Base-by-base conservation (phyloP, 2,113 vertebrate species). In the Tichodroma muraria region DNA sequence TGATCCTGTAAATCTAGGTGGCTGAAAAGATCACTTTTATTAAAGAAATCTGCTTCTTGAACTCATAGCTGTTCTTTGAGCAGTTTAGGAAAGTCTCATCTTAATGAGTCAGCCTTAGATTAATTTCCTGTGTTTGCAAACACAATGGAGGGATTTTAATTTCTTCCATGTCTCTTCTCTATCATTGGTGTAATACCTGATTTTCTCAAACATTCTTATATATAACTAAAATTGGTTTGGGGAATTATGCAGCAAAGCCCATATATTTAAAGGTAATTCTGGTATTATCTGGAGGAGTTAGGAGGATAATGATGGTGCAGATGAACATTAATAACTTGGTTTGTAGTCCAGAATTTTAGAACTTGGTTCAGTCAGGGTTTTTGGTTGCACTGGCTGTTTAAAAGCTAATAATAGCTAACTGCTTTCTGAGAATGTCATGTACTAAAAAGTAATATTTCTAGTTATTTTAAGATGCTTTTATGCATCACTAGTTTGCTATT, bases 71-170 rank as follows among this genome's bases (percentile, higher is more conserved):
- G 52, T 15, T 88, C 30, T 91, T 87, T 47, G 59, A 88, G 64
- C 11, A 68, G 31, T 90, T 94, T 53, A 84, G 80, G 53, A 72
- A 88, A 84, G 28, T 61, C 42, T 94, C 9, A 14, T 90, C 61
- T 57, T 86, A 90, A 78, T 96, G 93, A 96, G 88, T 95, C 88
- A 95, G 80, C 91, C 88, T 91, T 94, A 71, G 71, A 83, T 91
- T 94, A 31, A 75, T 91, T 95, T 95, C 95, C 94, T 95, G 82
- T 96, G 69, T 95, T 93, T 94, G 82, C 85, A 91, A 90, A 93
- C 79, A 95, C 85, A 91, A 11, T 47, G 57, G 47, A 91, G 12
- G 27, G 18, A 35, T 91, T 95, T 73, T 94, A 80, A 96, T 95
- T 93, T 86, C 82, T 96, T 94, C 89, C 93, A 91, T 75, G n/a